Base-by-base conservation (phyloP, 2,797 vertebrate genomes). In the Meda fulgida region DNA sequence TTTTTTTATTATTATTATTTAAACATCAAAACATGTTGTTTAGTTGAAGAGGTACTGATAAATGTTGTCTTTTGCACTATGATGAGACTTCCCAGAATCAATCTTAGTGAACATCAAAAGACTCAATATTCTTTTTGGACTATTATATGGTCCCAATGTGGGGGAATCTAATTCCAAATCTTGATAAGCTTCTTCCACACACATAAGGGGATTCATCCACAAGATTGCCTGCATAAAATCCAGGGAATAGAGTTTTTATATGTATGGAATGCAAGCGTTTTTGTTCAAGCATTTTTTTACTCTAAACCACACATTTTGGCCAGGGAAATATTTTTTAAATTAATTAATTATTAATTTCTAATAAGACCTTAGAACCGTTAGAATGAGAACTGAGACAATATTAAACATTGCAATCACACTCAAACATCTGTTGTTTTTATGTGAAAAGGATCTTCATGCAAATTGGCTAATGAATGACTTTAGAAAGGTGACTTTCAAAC, bases 171-270 rank as follows among this genome's bases (percentile, higher is more conserved):
- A 72, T 26, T 60, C 11, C 11, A 46, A 31, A 73, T 16, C 2
- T 21, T 34, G 2, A 72, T 82, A 14, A 51, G 67, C 36, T 58
- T 46, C 18, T 72, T 72, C 36, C 26, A 43, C 53, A 40, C 23
- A 40, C 80, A 43, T 0, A 65, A 69, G 16, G 10, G 51, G 26
- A 40, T 43, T 81, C 48, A 69, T 71, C 34, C n/a, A 38, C 18
- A 58, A 40, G n/a, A 53, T n/a, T 60, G 48, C 67, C 46, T 21
- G 8, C n/a, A 1, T 46, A 2, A 69, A 51, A 43, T 71, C 5
- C 23, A 58, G 66, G 65, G 23, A 81, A 72, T 60, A 81, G 36
- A 43, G 10, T 23, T 43, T 23, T 63, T 46, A 55, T 53, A 72
- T 81, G n/a, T 43, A 60, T 58, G 36, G n/a, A 60, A 81, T 60